Base-by-base conservation (phyloP, 1,140 invertebrate species). In the Macrocentrus cingulum region DNA sequence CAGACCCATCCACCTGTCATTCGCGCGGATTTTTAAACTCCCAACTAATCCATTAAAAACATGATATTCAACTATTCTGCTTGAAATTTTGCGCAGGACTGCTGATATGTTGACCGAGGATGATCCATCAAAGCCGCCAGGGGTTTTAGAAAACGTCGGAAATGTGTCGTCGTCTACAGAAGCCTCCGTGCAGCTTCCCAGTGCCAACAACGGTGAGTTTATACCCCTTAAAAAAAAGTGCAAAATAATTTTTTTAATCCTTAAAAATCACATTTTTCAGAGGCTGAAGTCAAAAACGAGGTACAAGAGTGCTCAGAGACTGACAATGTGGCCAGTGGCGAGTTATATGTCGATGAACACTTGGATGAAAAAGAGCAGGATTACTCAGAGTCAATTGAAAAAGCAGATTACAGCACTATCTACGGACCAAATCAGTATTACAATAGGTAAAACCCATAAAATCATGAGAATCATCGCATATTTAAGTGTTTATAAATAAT, bases 401-500 rank as follows among this genome's bases (percentile, higher is more conserved):
- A 80, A 59, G 44, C 75, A 3, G 77, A 76, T 61, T 80, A 79
- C 51, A 69, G 72, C 51, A 62, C 75, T 19, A 53, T 78, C 19
- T 79, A 78, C 55, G 70, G 68, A 60, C 68, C 85, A 55, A 86
- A 87, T 78, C 83, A 86, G 70, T 88, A 86, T 79, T 87, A 87
- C 63, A 87, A 87, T 77, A 88, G 85, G 86, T 85, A 61, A 60
- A 41, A 25, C 23, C 29, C 34, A 41, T 11, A 20, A 19, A 34
- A 7, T 34, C 11, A 34, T 34, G 6, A 7, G 29, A 6, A 34
- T 34, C n/a, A n/a, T n/a, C n/a, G n/a, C n/a, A n/a, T n/a, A n/a
- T n/a, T n/a, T n/a, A n/a, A n/a, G n/a, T n/a, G n/a, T n/a, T n/a
- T n/a, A n/a, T n/a, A n/a, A n/a, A n/a, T n/a, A n/a, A n/a, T n/a